Evolutionary conservation across 2,888 invertebrate genomes (phyloP).

Genomic region (Patella ulyssiponensis): DNA sequence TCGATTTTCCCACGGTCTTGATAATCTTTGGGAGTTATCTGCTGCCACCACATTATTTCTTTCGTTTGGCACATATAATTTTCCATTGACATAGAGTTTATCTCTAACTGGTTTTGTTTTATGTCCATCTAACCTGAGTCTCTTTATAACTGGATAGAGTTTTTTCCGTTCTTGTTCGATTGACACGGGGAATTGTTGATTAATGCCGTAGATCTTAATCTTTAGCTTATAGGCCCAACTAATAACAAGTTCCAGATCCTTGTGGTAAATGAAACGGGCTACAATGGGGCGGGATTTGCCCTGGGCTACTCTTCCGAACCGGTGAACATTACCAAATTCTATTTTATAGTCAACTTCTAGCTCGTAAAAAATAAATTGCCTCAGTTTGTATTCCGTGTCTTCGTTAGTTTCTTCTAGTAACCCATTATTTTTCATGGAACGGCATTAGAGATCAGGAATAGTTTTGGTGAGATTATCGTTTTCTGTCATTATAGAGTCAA

Average conservation of each 20-base stretch:
- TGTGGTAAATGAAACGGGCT: neutral
- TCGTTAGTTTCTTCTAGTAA: neutral
- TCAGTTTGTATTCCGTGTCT: neutral
- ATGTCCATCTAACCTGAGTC: neutral
- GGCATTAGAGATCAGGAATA: neutral
- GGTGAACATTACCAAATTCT: neutral
- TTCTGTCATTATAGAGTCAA: neutral
- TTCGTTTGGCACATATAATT: neutral
- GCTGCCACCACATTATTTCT: too few relatives aligned
- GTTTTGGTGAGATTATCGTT: neutral
- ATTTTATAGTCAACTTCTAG: conserved; percentile 10
- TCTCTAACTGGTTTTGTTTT: neutral
- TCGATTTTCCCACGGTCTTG: too few relatives aligned
- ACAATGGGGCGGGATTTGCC: neutral
- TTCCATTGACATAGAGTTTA: conserved; percentile 10
- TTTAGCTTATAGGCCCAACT: neutral
- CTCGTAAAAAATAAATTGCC: neutral
- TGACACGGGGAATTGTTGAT: conserved; percentile 15
- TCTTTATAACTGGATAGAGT: conserved; percentile 4
- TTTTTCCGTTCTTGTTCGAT: conserved; percentile 13
- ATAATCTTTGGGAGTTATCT: too few relatives aligned
- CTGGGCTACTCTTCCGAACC: neutral
- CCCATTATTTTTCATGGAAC: conserved; percentile 6
- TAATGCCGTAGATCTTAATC: neutral
- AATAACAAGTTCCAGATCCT: neutral